Conservation (phyloP, 2,888 invertebrate species). For the Drosophila affinis region DNA sequence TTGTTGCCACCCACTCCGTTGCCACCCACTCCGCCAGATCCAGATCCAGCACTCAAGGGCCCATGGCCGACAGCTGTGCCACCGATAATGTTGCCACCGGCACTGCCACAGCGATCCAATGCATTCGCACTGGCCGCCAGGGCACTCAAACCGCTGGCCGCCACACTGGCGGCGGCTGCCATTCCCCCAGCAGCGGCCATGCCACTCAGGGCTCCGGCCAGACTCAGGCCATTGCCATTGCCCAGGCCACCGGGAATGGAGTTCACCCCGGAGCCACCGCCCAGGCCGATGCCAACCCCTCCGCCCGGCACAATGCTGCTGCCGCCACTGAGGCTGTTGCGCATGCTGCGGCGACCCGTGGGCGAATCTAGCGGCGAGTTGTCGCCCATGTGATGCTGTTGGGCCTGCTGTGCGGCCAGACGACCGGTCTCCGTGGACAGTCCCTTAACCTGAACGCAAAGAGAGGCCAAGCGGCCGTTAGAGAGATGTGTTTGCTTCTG, state of each 20-base stretch:
- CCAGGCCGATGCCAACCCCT: slow-evolving; percentile 37
- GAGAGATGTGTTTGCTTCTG: too few relatives aligned
- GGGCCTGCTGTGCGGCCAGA: slow-evolving; percentile 84
- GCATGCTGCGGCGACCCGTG: slow-evolving; percentile 82
- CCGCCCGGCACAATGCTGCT: slow-evolving; percentile 47
- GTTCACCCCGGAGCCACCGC: slow-evolving; percentile 48
- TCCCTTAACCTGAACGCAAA: slow-evolving; percentile 87
- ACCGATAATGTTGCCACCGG: slow-evolving; percentile 67
- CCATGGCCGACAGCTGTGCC: slow-evolving; percentile 59
- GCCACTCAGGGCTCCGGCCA: slow-evolving; percentile 62
- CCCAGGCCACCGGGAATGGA: slow-evolving; percentile 68
- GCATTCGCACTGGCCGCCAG: slow-evolving; percentile 65
- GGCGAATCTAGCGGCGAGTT: slow-evolving; percentile 83
- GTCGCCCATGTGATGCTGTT: slow-evolving; percentile 81
- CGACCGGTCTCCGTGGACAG: slow-evolving; percentile 89
- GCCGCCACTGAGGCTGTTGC: slow-evolving; percentile 83
- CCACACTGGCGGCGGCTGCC: slow-evolving; percentile 66
- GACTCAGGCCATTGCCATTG: slow-evolving; percentile 60
- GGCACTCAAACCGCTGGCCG: slow-evolving; percentile 69
- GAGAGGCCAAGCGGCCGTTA: background rate
- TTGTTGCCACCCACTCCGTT: slow-evolving; percentile 80
- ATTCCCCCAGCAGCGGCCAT: slow-evolving; percentile 74
- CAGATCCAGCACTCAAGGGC: slow-evolving; percentile 47
- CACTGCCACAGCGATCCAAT: slow-evolving; percentile 70
- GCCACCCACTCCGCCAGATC: slow-evolving; percentile 45